A percentile compares a stretch with the other conserved stretches of the same genome.
phyloP scores from a whole-genome alignment of 2,797 vertebrate genomes.

The Coregonus sp. region DNA sequence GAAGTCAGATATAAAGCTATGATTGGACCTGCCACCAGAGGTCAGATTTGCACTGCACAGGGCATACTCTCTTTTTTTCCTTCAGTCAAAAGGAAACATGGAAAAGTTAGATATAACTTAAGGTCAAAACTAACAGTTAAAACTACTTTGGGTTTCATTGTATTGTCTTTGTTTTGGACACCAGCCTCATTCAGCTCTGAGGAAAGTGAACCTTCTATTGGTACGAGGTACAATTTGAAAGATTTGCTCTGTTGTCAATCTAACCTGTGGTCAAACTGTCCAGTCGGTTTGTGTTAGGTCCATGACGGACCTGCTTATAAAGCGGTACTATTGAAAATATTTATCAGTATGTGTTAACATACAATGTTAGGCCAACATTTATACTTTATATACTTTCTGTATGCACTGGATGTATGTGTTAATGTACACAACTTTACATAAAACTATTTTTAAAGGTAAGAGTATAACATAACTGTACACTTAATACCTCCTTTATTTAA shows the following conservation, averaged over 20 bases:
- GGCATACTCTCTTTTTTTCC: conserved; percentile 27
- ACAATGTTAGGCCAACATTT: conserved; percentile 74
- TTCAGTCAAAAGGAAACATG: conserved; percentile 35
- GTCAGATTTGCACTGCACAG: conserved; percentile 70
- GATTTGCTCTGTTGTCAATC: conserved; percentile 56
- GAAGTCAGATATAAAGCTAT: conserved; percentile 37
- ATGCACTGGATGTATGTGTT: conserved; percentile 72
- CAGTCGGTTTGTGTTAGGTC: conserved; percentile 63
- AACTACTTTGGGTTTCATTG: conserved; percentile 33
- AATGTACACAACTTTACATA: conserved; percentile 75
- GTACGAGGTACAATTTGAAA: conserved; percentile 42
- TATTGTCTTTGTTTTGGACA: conserved; percentile 41
- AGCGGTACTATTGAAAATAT: conserved; percentile 31
- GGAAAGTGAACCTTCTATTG: neutral
- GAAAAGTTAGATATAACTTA: neutral
- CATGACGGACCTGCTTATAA: conserved; percentile 49
- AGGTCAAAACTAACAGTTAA: conserved; percentile 24
- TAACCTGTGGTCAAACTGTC: conserved; percentile 63
- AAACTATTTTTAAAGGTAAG: conserved; percentile 75
- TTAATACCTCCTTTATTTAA: conserved; percentile 39
- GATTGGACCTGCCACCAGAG: conserved; percentile 14
- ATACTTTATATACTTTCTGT: conserved; percentile 73
- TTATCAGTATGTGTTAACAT: conserved; percentile 64
- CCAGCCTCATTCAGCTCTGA: neutral
- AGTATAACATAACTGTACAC: conserved; percentile 23